Evolutionary conservation across 2,888 invertebrate genomes (phyloP).

Genomic region (Habroteleia sp.): DNA sequence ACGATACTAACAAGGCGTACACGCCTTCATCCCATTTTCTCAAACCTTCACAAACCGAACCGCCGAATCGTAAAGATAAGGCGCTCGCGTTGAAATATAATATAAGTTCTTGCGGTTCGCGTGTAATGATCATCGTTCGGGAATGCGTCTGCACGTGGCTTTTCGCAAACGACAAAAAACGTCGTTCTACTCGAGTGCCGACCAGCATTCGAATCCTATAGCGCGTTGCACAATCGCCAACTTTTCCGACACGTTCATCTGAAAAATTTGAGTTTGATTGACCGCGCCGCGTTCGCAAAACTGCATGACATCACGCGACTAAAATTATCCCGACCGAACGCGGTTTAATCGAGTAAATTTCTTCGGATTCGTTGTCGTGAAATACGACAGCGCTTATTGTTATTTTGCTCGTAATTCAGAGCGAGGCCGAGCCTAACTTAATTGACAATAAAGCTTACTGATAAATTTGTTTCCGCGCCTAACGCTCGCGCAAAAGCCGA

Average conservation of each 20-base stretch:
- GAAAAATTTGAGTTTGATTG: too few relatives aligned
- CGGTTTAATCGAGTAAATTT: constrained; percentile 33
- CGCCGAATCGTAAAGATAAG: constrained; percentile 47
- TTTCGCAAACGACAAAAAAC: background rate
- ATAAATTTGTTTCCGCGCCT: background rate
- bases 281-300: constrained; percentile 13
- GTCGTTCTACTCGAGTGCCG: too few relatives aligned
- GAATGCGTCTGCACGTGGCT: constrained; percentile 9
- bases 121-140: constrained; percentile 24
- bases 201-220: background rate
- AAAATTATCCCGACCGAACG: constrained; percentile 19
- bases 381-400: constrained; percentile 38
- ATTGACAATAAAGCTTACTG: constrained; percentile 8
- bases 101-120: constrained; percentile 13
- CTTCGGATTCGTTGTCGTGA: constrained; percentile 24
- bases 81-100: constrained; percentile 5
- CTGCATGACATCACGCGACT: constrained; percentile 20
- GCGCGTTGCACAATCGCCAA: background rate
- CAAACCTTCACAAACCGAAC: constrained; percentile 14
- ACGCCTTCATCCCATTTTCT: constrained; percentile 23
- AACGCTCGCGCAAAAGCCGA: background rate
- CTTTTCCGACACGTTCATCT: constrained; percentile 9
- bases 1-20: constrained; percentile 22
- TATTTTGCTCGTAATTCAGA: constrained; percentile 37
- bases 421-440: constrained; percentile 3